Base-by-base conservation (phyloP, 2,113 vertebrate genomes). In the Seriola aureovittata region DNA sequence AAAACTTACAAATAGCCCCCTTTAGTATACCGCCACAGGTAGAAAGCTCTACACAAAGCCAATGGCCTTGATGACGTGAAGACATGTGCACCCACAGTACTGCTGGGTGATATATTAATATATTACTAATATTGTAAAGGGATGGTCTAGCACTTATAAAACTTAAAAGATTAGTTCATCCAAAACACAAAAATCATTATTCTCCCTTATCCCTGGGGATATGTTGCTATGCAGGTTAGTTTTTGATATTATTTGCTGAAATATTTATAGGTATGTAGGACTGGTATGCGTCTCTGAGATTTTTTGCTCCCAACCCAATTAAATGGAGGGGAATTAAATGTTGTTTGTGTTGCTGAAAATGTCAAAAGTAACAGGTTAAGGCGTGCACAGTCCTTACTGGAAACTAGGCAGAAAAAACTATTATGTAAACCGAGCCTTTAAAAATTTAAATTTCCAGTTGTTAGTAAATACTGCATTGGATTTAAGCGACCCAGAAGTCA, bases 81-180 rank as follows among this genome's bases (percentile, higher is more conserved):
- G 42, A 60, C 63, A 55, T 50, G 48, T 19, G 48, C 4, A n/a
- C 0, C 12, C 10, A 25, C 58, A 32, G 17, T 19, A 6, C 14
- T 57, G 40, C 44, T 17, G 29, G 48, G 21, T 36, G 1, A 78
- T 40, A 29, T 72, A 55, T 36, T 48, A 57, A 8, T 75, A 42
- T 50, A 55, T 55, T 14, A 59, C 54, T 14, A 19, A 50, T 88
- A 19, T 64, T 69, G n/a, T 77, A 34, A 40, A 42, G 62, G 48
- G 66, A 81, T 72, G 19, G 64, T 86, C 36, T 65, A 55, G 34
- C 17, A 8, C 13, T 46, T 50, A 8, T 42, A 34, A 78, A 85
- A 68, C 80, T 78, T 59, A 71, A 75, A 74, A 42, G 73, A 83
- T 85, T 75, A 88, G 54, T 63, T 69, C 29, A 65, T 14, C 25